Base-by-base conservation (phyloP, 1,140 invertebrate species). In the Drosophila tropicalis region DNA sequence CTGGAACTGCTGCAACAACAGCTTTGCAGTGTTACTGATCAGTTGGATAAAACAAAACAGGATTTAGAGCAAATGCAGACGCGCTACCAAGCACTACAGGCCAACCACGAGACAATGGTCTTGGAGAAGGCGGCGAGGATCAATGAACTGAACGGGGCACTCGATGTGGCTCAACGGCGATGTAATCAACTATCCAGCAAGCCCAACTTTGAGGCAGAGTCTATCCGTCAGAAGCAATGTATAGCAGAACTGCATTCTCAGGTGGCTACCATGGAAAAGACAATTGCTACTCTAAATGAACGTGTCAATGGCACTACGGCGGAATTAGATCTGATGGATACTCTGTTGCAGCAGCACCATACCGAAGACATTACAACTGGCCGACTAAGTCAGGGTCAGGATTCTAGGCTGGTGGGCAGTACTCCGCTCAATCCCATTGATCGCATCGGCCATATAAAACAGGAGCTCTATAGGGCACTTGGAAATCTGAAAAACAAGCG, bases 51-150 rank as follows among this genome's bases (percentile, higher is more conserved):
- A 44, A 91, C 94, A 90, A 92, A 93, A 56, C 93, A 92, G 60
- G 93, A 94, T 78, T 85, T 94, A 44, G 93, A 93, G 66, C 78
- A 80, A 32, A 80, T 94, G 63, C 93, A 94, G 55, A 91, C 92
- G 29, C 92, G 93, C 10, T 94, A 93, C 72, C 90, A 92, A 67
- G 92, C 94, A 3, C 72, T 93, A n/a, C 93, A 94, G 39, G 85
- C 91, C 25, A 92, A 92, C 32, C 93, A 94, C 61, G 93, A 94
- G 70, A 90, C 92, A 5, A 91, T 94, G 72, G 61, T 94, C 7
- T 80, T 93, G 60, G 94, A 94, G 32, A 94, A 94, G 65, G 93
- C 93, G 0, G 90, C 90, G 0, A 94, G 92, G 22, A 94, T 94
- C 19, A 94, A 94, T 76, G 89, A 93, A 41, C 67, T 94, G 0